phyloP scores from a whole-genome alignment of 2,888 invertebrate species.

The Melolontha melolontha region DNA sequence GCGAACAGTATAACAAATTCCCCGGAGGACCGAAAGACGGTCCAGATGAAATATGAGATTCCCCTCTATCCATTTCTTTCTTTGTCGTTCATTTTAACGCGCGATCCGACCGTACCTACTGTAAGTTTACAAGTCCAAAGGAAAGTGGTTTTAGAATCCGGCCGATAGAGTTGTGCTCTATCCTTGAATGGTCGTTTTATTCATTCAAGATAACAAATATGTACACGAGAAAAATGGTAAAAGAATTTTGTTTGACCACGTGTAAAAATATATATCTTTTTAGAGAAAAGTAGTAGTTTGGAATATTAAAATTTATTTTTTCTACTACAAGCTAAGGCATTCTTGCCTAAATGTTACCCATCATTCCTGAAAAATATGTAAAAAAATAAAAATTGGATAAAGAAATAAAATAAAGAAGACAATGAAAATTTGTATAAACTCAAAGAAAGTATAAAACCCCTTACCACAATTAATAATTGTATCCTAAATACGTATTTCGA shows the following conservation, averaged over 20 bases:
- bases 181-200: constrained; percentile 18
- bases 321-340: no score
- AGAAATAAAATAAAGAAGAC: no score
- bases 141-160: constrained; percentile 15
- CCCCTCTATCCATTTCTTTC: constrained; percentile 11
- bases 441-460: no score
- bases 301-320: no score
- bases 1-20: constrained; percentile 21
- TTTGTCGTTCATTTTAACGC: constrained; percentile 13
- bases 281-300: no score
- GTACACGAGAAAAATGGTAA: constrained; percentile 5
- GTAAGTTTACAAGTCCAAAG: constrained; percentile 10
- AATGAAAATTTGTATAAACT: no score
- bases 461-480: no score
- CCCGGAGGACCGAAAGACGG: constrained; percentile 28
- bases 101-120: background rate
- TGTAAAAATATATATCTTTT: no score
- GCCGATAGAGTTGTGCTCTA: constrained; percentile 23
- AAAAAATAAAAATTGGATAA: no score
- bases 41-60: constrained; percentile 34
- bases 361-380: no score
- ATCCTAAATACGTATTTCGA: no score
- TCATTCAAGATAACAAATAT: constrained; percentile 25
- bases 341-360: no score
- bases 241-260: constrained; percentile 3